phyloP scores from a whole-genome alignment of 1,140 invertebrate genomes.

The Temnothorax curvispinosus region DNA sequence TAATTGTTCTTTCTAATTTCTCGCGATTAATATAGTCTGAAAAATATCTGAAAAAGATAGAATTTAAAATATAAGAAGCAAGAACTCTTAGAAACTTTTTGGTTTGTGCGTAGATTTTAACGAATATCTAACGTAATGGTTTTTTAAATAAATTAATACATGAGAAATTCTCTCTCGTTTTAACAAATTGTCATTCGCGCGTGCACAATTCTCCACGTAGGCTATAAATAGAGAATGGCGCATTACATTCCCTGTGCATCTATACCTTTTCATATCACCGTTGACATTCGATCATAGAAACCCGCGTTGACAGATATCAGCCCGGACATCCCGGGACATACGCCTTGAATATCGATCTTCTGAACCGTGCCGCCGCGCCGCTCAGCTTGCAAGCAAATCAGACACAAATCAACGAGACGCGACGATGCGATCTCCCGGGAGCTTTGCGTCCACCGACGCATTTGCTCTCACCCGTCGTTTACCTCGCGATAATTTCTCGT shows the following conservation, averaged over 20 bases:
- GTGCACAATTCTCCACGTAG: not conserved
- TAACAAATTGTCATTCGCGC: not conserved
- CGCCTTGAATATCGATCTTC: slow-evolving; percentile 53
- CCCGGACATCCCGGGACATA: slow-evolving; percentile 18
- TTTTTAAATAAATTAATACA: not conserved
- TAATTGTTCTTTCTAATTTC: not conserved
- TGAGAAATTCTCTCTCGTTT: not conserved
- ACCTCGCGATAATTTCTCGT: slow-evolving; percentile 28
- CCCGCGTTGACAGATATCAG: slow-evolving; percentile 31
- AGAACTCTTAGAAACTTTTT: not conserved
- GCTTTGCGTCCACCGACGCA: slow-evolving; percentile 19
- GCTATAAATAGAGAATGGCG: not conserved
- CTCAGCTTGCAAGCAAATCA: slow-evolving; percentile 47
- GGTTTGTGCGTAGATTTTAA: not conserved
- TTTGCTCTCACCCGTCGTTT: slow-evolving; percentile 34
- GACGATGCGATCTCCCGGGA: slow-evolving; percentile 40
- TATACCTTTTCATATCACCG: not conserved
- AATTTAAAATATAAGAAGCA: not conserved
- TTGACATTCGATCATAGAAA: slow-evolving; percentile 33
- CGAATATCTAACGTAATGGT: not conserved
- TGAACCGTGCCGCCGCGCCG: not conserved
- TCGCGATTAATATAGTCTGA: not conserved
- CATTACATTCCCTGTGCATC: not conserved
- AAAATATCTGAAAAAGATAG: not conserved
- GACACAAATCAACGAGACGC: slow-evolving; percentile 46